These are phyloP conservation scores for Dione juno DNA, from an alignment of 2,888 invertebrate species.

Conservation along the genomic window DNA sequence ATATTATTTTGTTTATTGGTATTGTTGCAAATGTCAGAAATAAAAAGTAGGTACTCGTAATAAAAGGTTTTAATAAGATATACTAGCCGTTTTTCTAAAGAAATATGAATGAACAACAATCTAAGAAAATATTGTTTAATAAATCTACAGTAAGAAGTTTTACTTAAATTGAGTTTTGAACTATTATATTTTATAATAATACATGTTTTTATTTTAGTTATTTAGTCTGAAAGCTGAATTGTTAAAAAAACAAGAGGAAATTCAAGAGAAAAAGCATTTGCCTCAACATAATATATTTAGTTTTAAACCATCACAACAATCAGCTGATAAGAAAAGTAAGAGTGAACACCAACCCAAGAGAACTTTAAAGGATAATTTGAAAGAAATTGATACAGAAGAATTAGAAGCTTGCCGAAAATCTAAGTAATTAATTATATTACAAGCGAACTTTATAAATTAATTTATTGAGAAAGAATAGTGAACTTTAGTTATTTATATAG, in stretches of 20 bases:
- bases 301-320: conserved; percentile 67
- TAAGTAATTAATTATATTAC: conserved; percentile 58
- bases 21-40: neutral
- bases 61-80: neutral
- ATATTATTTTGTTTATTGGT: neutral
- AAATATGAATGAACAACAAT: conserved; percentile 64
- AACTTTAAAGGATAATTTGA: conserved; percentile 66
- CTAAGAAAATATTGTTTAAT: conserved; percentile 78
- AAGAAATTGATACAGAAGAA: conserved; percentile 70
- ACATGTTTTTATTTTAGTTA: conserved; percentile 62
- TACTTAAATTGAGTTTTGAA: neutral
- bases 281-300: conserved; percentile 81
- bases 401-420: conserved; percentile 76
- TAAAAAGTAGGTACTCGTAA: neutral
- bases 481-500: too few species aligned
- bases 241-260: conserved; percentile 92
- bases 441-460: neutral
- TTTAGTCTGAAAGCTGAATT: conserved; percentile 96
- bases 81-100: neutral
- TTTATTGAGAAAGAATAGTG: too few species aligned
- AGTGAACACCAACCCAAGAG: conserved; percentile 60
- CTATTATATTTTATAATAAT: conserved; percentile 7
- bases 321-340: conserved; percentile 58
- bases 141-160: conserved; percentile 78
- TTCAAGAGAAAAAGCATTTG: conserved; percentile 85